These are phyloP conservation scores for Ondatra zibethicus DNA, from an alignment of 2,113 vertebrate species.

Conservation along the genomic window DNA sequence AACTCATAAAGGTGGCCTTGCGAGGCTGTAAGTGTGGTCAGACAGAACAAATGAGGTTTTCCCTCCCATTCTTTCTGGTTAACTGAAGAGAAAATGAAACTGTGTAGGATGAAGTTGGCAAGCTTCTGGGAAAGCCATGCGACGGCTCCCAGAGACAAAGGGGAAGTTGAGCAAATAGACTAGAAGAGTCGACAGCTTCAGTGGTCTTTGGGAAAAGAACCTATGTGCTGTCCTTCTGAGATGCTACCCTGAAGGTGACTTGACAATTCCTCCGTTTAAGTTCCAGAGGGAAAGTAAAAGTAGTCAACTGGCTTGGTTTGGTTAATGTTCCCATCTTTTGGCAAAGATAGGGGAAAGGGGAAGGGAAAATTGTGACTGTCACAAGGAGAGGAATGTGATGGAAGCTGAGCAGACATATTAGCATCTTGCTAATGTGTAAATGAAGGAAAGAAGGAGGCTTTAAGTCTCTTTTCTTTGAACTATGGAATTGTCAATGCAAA, in stretches of 20 bases:
- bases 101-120: neutral
- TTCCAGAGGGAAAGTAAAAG: neutral
- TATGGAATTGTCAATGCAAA: neutral
- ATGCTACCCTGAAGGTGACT: neutral
- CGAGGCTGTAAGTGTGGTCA: neutral
- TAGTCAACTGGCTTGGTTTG: neutral
- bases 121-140: constrained; percentile 20
- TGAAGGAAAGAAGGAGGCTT: neutral
- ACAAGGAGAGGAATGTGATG: neutral
- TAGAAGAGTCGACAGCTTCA: neutral
- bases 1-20: constrained; percentile 46
- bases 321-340: neutral
- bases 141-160: neutral
- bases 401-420: neutral
- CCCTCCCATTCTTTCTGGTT: neutral
- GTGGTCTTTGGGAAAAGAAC: neutral
- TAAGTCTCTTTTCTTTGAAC: neutral
- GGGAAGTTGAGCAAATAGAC: neutral
- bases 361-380: neutral
- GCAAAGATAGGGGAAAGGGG: neutral
- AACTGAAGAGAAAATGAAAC: neutral
- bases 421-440: neutral
- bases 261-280: neutral
- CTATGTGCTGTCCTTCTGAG: neutral
- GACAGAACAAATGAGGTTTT: constrained; percentile 35